Evolutionary conservation across 2,797 vertebrate species (phyloP).

Genomic region (Kryptolebias ocellatus): DNA sequence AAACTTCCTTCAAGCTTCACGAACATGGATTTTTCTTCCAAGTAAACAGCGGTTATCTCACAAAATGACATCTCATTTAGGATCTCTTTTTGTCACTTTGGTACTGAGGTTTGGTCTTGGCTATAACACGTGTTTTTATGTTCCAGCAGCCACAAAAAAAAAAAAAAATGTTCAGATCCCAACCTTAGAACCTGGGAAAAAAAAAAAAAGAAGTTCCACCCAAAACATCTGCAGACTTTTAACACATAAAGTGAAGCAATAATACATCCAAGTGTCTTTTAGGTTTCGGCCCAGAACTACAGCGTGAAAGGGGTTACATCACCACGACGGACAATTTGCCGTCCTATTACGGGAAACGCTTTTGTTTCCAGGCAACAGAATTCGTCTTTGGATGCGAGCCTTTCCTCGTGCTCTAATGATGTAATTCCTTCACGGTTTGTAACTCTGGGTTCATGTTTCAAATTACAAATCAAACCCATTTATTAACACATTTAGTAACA

Average conservation of each 20-base stretch:
- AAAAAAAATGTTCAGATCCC: not conserved
- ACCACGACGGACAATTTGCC: conserved; percentile 47
- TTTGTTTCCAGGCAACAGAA: conserved; percentile 77
- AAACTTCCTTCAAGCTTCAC: conserved; percentile 30
- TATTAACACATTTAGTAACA: conserved; percentile 63
- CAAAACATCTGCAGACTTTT: conserved; percentile 43
- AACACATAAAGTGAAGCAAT: conserved; percentile 55
- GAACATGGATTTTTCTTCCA: conserved; percentile 17
- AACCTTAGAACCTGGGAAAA: conserved; percentile 13
- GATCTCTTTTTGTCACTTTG: conserved; percentile 64
- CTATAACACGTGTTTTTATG: conserved; percentile 36
- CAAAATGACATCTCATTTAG: conserved; percentile 35
- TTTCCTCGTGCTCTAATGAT: conserved; percentile 50
- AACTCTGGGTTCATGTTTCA: conserved; percentile 64
- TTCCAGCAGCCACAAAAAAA: conserved; percentile 11
- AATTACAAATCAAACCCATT: conserved; percentile 64
- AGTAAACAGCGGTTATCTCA: conserved; percentile 32
- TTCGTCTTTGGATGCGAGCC: conserved; percentile 69
- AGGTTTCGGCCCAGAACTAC: conserved; percentile 45
- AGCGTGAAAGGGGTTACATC: conserved; percentile 64
- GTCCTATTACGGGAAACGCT: conserved; percentile 52
- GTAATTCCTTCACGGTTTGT: conserved; percentile 60
- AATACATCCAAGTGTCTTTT: conserved; percentile 54
- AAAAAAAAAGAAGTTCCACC: conserved; percentile 16
- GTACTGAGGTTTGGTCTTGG: conserved; percentile 74